phyloP scores from a whole-genome alignment of 2,113 vertebrate species.

The Pelusios castaneus region DNA sequence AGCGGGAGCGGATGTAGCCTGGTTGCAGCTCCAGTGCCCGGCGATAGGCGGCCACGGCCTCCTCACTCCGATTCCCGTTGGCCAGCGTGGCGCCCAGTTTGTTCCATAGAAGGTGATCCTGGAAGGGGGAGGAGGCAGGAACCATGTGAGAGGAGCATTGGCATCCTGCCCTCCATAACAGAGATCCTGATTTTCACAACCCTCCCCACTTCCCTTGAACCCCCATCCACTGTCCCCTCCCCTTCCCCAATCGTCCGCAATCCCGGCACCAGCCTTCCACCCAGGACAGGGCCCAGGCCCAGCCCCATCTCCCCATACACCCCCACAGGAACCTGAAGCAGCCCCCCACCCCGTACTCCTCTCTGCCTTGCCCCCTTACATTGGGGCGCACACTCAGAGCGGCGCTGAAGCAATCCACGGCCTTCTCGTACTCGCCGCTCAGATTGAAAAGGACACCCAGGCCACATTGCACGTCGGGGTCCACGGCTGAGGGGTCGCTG shows the following conservation, averaged over 20 bases:
- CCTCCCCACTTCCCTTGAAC: not conserved
- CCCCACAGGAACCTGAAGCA: not conserved
- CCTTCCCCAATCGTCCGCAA: accelerated
- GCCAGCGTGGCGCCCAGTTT: constrained; percentile 96
- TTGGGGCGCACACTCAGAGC: constrained; percentile 92
- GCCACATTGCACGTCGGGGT: constrained; percentile 96
- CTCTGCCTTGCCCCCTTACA: constrained; percentile 72
- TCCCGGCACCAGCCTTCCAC: too few species aligned
- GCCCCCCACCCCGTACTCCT: not conserved
- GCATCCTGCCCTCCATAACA: not conserved
- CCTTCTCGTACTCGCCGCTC: constrained; percentile 97
- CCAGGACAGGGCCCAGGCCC: too few species aligned
- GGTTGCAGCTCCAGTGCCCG: constrained; percentile 94
- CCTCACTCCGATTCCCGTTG: constrained; percentile 95
- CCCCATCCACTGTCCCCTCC: not conserved
- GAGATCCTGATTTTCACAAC: not conserved
- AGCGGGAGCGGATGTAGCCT: constrained; percentile 95
- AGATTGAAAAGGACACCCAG: constrained; percentile 98
- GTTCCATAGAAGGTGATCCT: constrained; percentile 98
- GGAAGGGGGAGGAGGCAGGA: not conserved
- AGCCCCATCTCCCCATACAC: not conserved
- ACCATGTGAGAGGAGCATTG: not conserved
- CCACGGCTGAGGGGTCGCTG: constrained; percentile 85
- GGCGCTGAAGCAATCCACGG: constrained; percentile 95
- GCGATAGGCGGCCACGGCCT: constrained; percentile 94